These are phyloP conservation scores for Paradisaea rubra DNA, from an alignment of 2,113 vertebrate genomes.

Conservation along the genomic window DNA sequence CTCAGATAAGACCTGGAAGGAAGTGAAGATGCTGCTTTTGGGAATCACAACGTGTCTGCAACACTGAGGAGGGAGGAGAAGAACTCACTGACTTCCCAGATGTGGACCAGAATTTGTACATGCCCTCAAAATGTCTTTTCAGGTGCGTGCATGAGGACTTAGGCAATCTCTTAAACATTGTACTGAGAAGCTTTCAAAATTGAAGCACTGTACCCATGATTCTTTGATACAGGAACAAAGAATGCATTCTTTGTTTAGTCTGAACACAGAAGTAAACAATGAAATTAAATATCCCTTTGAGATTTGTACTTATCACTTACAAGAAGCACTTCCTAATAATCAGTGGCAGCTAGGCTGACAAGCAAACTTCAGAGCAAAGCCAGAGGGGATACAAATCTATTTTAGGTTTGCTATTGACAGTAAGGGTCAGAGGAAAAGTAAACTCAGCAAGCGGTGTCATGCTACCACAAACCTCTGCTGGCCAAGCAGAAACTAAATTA, in stretches of 20 bases:
- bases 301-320: constrained; percentile 41
- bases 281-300: constrained; percentile 26
- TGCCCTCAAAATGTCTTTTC: background rate
- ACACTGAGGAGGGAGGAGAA: background rate
- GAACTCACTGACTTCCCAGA: background rate
- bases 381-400: constrained; percentile 20
- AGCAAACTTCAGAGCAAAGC: constrained; percentile 42
- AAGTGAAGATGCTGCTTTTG: background rate
- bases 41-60: background rate
- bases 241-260: background rate
- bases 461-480: constrained; percentile 43
- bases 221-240: background rate
- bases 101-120: background rate
- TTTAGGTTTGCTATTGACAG: constrained; percentile 44
- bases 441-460: constrained; percentile 43
- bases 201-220: background rate
- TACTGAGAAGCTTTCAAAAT: background rate
- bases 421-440: constrained; percentile 51
- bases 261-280: background rate
- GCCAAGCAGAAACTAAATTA: constrained; percentile 50
- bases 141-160: background rate
- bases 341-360: constrained; percentile 47
- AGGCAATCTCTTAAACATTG: background rate
- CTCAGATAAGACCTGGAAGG: background rate
- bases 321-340: constrained; percentile 18